Evolutionary conservation across 2,888 invertebrate genomes (phyloP), one percentile per base, ranked within the genome.

Genomic region (Tolmerus cingulatus): DNA sequence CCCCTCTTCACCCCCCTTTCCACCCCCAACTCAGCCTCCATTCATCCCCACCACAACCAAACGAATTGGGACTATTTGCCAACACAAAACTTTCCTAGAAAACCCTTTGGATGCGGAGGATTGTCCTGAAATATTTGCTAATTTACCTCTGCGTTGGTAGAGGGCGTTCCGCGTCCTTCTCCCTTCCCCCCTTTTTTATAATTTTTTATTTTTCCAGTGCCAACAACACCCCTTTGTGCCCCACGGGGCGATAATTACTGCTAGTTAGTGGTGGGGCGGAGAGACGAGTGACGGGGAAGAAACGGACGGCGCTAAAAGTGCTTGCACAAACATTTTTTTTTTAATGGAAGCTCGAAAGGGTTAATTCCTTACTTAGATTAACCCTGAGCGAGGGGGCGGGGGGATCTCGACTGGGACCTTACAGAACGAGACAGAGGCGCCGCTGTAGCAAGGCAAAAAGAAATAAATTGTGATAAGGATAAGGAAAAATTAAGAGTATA

Each of bases 341-440:
- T 46, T 46, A 84, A 84, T 84, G 66, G 40, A 84, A 84, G 23
- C 66, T 84, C 66, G 16, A 66, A 84, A 84, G 74, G 84, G 84
- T 74, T 84, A 84, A 84, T 84, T 66, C 84, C 84, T 84, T 84
- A 84, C 66, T 84, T 84, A 74, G 84, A 84, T 84, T 57, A 84
- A 84, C 84, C 40, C 37, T 46, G 43, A 46, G 5, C 5, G 43
- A 46, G 14, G 43, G 43, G 23, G 66, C 0, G 23, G 27, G 66
- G 66, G 66, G 12, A 16, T 2, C 8, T 2, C 27, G 66, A 23
- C 40, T 40, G 57, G 37, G 84, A 57, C 66, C 19, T 40, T 66
- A 19, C n/a, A 46, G 43, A 14, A 34, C 34, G 55, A 51, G 27
- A 66, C 66, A 66, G 27, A 27, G 66, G 66, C 76, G 76, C 37